Percentiles rank a stretch among this genome's conserved stretches.
These are phyloP conservation scores for Pocota personata DNA, from an alignment of 2,888 invertebrate genomes.

Conservation along the genomic window DNA sequence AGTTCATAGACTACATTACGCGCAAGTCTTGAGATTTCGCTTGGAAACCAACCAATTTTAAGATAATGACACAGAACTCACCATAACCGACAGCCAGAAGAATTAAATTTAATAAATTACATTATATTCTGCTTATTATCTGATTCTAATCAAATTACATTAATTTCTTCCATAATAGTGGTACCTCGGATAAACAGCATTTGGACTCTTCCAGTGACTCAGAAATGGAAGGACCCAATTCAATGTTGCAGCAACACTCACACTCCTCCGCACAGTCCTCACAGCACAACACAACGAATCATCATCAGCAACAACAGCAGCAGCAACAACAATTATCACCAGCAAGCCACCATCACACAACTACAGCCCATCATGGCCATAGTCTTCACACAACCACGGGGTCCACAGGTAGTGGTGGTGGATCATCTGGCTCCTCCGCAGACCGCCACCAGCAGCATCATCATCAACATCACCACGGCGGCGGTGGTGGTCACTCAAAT, in stretches of 20 bases:
- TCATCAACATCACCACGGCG: constrained; percentile 75
- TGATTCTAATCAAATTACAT: not conserved
- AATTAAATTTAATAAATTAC: not conserved
- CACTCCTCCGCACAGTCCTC: constrained; percentile 73
- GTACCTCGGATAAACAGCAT: constrained; percentile 83
- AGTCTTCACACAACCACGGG: constrained; percentile 75
- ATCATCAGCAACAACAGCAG: constrained; percentile 77
- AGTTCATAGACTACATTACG: no score
- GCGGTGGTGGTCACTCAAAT: constrained; percentile 66
- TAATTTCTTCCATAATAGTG: constrained; percentile 76
- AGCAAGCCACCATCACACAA: constrained; percentile 76
- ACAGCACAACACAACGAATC: constrained; percentile 75
- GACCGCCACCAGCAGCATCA: constrained; percentile 76
- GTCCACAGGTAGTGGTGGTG: constrained; percentile 55
- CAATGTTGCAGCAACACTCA: constrained; percentile 79
- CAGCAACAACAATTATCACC: constrained; percentile 77
- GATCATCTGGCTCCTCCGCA: constrained; percentile 55
- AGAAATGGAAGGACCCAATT: constrained; percentile 81
- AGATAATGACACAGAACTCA: not conserved
- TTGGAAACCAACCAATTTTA: no score
- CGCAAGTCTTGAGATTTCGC: no score
- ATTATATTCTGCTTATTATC: not conserved
- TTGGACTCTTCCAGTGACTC: constrained; percentile 83
- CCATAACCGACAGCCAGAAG: not conserved
- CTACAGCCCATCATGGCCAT: constrained; percentile 75